These are phyloP conservation scores for Pristionchus arcanus DNA, from an alignment of 2,888 invertebrate species.

Conservation along the genomic window DNA sequence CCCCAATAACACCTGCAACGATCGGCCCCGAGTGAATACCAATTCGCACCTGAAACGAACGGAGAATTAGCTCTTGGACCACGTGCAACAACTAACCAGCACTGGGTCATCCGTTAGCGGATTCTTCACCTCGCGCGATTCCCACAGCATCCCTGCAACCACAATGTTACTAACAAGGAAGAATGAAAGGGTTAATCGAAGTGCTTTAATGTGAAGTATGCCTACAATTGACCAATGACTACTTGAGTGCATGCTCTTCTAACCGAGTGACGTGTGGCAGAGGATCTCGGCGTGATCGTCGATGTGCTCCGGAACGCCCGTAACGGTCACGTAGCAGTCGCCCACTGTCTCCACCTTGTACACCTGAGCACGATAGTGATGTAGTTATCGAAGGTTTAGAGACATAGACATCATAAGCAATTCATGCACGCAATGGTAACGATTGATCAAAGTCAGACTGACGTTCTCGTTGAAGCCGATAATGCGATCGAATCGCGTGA, in stretches of 20 bases:
- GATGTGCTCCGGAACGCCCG: slow-evolving; percentile 69
- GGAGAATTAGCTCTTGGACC: too few species aligned
- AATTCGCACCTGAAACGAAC: slow-evolving; percentile 60
- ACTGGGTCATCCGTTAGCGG: slow-evolving; percentile 65
- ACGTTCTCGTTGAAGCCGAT: slow-evolving; percentile 61
- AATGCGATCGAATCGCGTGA: slow-evolving; percentile 73
- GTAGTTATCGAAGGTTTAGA: too few species aligned
- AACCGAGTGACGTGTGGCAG: slow-evolving; percentile 78
- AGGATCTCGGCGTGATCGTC: slow-evolving; percentile 77
- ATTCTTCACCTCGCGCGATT: slow-evolving; percentile 72
- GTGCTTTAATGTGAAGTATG: too few species aligned
- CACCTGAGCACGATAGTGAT: slow-evolving; percentile 58
- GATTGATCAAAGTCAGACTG: not conserved
- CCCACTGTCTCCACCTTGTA: slow-evolving; percentile 78
- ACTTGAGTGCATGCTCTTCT: slow-evolving; percentile 57
- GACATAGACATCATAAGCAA: too few species aligned
- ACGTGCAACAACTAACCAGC: not conserved
- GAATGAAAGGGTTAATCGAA: too few species aligned
- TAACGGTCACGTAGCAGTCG: slow-evolving; percentile 75
- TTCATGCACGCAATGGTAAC: too few species aligned
- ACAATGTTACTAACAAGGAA: not conserved
- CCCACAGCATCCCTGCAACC: slow-evolving; percentile 73
- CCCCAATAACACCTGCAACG: slow-evolving; percentile 73
- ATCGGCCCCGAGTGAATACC: slow-evolving; percentile 72
- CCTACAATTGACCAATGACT: too few species aligned